Conservation (phyloP, 2,113 vertebrate genomes). For the Caracal caracal region DNA sequence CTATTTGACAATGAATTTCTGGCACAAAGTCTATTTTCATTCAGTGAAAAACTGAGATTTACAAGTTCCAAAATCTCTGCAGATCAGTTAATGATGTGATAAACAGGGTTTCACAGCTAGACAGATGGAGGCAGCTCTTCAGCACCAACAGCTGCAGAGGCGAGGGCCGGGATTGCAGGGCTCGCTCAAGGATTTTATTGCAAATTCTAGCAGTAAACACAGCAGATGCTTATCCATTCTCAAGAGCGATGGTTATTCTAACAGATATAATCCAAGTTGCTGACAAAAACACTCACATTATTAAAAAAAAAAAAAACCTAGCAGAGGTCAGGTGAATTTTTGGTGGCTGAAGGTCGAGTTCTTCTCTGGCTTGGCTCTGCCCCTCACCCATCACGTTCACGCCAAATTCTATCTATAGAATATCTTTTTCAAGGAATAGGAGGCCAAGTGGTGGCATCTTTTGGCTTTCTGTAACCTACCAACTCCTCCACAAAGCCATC, state of each 20-base stretch:
- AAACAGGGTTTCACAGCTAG: not conserved
- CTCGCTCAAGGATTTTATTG: not conserved
- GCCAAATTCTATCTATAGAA: not conserved
- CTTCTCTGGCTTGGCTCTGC: not conserved
- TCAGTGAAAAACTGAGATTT: conserved; percentile 10
- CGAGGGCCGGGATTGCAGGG: not conserved
- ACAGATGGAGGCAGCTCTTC: conserved; percentile 28
- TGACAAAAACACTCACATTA: not conserved
- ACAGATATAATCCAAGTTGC: not conserved
- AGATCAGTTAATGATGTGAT: not conserved
- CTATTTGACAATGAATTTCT: conserved; percentile 30
- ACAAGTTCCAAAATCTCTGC: not conserved
- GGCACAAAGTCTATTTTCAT: not conserved
- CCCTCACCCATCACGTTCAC: not conserved
- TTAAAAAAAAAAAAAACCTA: not conserved
- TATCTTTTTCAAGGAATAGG: not conserved
- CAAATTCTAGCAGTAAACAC: conserved; percentile 4
- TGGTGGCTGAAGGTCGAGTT: not conserved
- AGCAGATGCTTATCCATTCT: not conserved
- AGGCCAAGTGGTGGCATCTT: not conserved
- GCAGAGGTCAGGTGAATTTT: not conserved
- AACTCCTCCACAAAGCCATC: not conserved
- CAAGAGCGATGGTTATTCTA: not conserved
- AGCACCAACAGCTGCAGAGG: not conserved
- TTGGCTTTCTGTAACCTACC: not conserved